Percentiles rank a stretch among this genome's conserved stretches.
These are phyloP conservation scores for Ischnus inquisitorius DNA, from an alignment of 2,888 invertebrate species.

Conservation along the genomic window DNA sequence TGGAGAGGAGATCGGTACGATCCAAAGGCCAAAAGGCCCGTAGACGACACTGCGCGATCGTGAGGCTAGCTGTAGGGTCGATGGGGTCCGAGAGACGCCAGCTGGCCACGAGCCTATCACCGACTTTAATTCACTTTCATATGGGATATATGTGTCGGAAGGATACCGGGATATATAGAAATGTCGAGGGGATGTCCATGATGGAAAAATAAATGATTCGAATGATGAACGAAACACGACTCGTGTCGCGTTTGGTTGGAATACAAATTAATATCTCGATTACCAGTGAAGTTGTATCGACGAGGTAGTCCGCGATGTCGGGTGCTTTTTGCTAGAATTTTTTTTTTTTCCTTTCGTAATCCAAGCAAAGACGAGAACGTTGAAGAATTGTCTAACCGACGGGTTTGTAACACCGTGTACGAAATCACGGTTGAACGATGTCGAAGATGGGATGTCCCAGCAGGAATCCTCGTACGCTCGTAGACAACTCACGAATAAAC, in stretches of 20 bases:
- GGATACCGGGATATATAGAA: constrained; percentile 12
- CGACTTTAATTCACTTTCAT: constrained; percentile 44
- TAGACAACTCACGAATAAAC: constrained; percentile 1
- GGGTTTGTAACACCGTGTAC: constrained; percentile 33
- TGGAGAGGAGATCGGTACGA: background rate
- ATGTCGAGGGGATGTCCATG: constrained; percentile 15
- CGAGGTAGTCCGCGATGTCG: background rate
- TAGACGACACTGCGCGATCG: constrained; percentile 45
- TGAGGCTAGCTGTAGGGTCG: constrained; percentile 31
- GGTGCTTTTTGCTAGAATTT: background rate
- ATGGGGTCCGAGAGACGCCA: constrained; percentile 67
- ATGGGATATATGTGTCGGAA: background rate
- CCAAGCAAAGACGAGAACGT: constrained; percentile 51
- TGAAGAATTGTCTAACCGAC: constrained; percentile 55
- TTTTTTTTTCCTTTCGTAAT: constrained; percentile 13
- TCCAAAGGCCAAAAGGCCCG: constrained; percentile 49
- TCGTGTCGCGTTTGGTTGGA: background rate
- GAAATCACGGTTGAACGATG: constrained; percentile 63
- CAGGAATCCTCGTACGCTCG: constrained; percentile 44
- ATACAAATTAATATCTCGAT: background rate
- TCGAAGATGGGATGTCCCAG: constrained; percentile 67
- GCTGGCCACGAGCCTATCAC: constrained; percentile 67
- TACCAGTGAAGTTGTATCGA: background rate
- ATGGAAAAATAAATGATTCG: background rate
- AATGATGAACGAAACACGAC: too few species aligned